These are phyloP conservation scores for Neodiprion pinetum DNA, from an alignment of 1,140 invertebrate genomes.

Conservation along the genomic window DNA sequence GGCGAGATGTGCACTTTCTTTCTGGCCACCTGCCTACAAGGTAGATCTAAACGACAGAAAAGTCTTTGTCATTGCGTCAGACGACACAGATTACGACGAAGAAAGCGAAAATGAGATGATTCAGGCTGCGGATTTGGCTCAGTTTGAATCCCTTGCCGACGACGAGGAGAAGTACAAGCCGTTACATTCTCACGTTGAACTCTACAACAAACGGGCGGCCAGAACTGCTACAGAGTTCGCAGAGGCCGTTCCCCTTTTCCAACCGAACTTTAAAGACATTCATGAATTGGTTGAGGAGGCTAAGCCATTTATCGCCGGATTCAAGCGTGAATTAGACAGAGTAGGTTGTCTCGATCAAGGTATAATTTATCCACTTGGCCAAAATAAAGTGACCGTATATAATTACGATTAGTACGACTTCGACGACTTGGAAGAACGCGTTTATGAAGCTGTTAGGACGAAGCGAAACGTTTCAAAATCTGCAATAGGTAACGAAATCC, in stretches of 20 bases:
- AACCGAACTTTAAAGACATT: slow-evolving; percentile 27
- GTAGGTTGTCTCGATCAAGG: slow-evolving; percentile 9
- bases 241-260: slow-evolving; percentile 10
- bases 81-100: slow-evolving; percentile 43
- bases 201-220: slow-evolving; percentile 35
- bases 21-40: slow-evolving; percentile 32
- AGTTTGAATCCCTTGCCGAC: slow-evolving; percentile 29
- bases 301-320: slow-evolving; percentile 41
- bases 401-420: background rate
- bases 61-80: slow-evolving; percentile 38
- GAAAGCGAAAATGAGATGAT: slow-evolving; percentile 49
- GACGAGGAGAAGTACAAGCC: slow-evolving; percentile 42
- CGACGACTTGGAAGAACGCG: background rate
- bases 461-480: background rate
- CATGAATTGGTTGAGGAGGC: slow-evolving; percentile 28
- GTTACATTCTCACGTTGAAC: slow-evolving; percentile 46
- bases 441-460: background rate
- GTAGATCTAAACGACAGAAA: slow-evolving; percentile 36
- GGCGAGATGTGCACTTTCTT: slow-evolving; percentile 7
- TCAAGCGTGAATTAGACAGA: slow-evolving; percentile 39
- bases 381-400: too few relatives aligned
- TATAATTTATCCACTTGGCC: too few relatives aligned
- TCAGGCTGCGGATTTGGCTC: slow-evolving; percentile 32
- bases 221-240: slow-evolving; percentile 2
- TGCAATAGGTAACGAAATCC: background rate